Conservation (phyloP, 2,888 invertebrate genomes). For the Standfussiana lucernea region DNA sequence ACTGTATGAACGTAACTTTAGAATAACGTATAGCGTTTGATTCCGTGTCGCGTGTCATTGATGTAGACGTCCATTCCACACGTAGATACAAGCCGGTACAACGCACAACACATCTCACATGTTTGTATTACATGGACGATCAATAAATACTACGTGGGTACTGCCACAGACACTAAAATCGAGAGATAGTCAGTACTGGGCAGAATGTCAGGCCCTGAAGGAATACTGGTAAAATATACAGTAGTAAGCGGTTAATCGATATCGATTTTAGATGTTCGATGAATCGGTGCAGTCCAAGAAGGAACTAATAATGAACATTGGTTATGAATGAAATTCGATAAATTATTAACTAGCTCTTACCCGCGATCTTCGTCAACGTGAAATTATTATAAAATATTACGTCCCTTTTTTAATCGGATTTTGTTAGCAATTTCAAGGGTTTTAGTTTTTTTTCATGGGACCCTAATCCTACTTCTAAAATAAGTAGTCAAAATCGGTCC, state of each 20-base stretch:
- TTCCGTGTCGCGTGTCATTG: constrained; percentile 74
- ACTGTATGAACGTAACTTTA: constrained; percentile 47
- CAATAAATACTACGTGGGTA: constrained; percentile 39
- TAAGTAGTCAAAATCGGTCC: too few relatives aligned
- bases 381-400: too few relatives aligned
- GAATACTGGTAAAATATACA: background rate
- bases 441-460: too few relatives aligned
- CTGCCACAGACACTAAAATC: background rate
- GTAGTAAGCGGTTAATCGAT: background rate
- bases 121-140: constrained; percentile 43
- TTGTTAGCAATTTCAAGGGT: too few relatives aligned
- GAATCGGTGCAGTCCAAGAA: background rate
- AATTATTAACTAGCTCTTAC: background rate
- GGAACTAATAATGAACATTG: background rate
- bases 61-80: constrained; percentile 74
- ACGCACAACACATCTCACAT: constrained; percentile 58
- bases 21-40: constrained; percentile 56
- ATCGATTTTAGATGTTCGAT: background rate
- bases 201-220: background rate
- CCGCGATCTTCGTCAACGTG: too few relatives aligned
- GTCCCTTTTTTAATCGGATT: too few relatives aligned
- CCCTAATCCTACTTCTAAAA: too few relatives aligned
- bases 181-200: background rate
- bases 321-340: background rate
- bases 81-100: constrained; percentile 49